Percentiles rank a stretch among this genome's conserved stretches.
These are phyloP conservation scores for Mirounga angustirostris DNA, from an alignment of 2,113 vertebrate species.

Conservation along the genomic window DNA sequence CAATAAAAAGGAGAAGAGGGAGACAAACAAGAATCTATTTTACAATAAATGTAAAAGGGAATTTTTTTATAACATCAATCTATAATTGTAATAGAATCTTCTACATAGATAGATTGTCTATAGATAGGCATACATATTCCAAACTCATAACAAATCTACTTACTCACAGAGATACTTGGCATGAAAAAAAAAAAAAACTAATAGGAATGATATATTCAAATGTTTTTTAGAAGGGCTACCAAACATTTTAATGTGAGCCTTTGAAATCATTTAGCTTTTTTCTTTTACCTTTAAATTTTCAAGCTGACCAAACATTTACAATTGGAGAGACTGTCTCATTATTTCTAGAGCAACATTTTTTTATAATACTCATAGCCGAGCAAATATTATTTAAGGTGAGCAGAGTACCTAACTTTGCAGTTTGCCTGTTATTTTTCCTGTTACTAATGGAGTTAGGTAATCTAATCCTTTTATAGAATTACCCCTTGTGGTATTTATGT, in stretches of 20 bases:
- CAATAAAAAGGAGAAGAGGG: neutral
- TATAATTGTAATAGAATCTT: neutral
- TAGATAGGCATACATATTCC: neutral
- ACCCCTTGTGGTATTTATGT: neutral
- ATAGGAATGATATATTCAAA: neutral
- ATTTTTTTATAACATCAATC: neutral
- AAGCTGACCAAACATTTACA: neutral
- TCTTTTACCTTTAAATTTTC: neutral
- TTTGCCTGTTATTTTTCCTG: neutral
- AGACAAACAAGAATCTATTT: neutral
- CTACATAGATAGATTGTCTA: neutral
- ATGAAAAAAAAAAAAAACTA: neutral
- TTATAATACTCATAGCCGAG: neutral
- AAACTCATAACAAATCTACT: neutral
- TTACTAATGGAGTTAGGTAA: neutral
- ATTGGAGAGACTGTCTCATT: neutral
- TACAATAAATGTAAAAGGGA: neutral
- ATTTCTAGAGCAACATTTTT: neutral
- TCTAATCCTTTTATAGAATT: neutral
- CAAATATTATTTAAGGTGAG: neutral
- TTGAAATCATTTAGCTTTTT: neutral
- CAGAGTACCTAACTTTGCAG: neutral
- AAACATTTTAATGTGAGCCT: slow-evolving; percentile 10
- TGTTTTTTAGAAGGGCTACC: neutral
- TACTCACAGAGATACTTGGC: neutral